Evolutionary conservation across 2,888 invertebrate genomes (phyloP).

Genomic region (Drosophila rellima): DNA sequence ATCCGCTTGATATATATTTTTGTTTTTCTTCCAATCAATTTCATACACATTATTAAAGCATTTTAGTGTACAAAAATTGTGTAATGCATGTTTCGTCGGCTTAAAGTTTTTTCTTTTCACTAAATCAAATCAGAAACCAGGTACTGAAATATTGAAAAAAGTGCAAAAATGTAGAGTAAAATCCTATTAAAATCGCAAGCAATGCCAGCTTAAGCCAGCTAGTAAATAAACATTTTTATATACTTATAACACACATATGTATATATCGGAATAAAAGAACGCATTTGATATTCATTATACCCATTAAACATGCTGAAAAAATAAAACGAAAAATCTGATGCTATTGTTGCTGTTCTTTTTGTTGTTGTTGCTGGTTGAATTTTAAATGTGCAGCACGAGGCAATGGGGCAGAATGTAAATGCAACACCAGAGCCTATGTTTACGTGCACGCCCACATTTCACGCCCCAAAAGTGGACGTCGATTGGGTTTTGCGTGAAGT

Average conservation of each 20-base stretch:
- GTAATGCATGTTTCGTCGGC: not conserved
- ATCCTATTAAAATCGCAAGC: not conserved
- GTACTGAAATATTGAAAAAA: not conserved
- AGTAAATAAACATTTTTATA: not conserved
- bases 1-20: too few species aligned
- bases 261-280: not conserved
- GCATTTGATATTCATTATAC: not conserved
- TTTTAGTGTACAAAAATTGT: too few species aligned
- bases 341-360: constrained; percentile 1
- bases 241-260: too few species aligned
- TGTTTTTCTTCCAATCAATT: too few species aligned
- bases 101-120: not conserved
- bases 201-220: not conserved
- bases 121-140: not conserved
- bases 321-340: constrained; percentile 5
- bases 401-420: constrained; percentile 18
- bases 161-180: too few species aligned
- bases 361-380: constrained; percentile 13
- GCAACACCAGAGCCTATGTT: constrained; percentile 25
- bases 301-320: not conserved
- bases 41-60: too few species aligned
- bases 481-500: constrained; percentile 7
- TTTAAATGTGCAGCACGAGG: constrained; percentile 40
- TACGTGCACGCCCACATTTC: constrained; percentile 13
- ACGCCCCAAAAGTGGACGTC: not conserved